Evolutionary conservation across 2,797 vertebrate species (phyloP).

Genomic region (Micromesistius poutassou): DNA sequence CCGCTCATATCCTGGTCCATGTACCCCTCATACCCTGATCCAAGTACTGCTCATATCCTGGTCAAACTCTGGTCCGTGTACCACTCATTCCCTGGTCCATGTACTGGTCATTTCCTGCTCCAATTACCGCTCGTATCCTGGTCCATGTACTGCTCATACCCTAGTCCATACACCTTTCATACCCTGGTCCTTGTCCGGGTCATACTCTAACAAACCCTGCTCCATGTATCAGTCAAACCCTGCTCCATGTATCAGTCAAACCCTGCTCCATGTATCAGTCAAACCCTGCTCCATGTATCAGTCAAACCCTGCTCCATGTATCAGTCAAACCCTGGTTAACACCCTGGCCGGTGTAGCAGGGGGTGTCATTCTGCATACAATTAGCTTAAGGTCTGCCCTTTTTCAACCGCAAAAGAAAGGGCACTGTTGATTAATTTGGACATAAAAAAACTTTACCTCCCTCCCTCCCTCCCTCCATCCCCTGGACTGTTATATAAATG

Average conservation of each 20-base stretch:
- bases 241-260: background rate
- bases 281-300: background rate
- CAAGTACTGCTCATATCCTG: too few species aligned
- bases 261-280: background rate
- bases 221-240: background rate
- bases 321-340: background rate
- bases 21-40: too few species aligned
- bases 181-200: too few species aligned
- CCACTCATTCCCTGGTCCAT: too few species aligned
- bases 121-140: too few species aligned
- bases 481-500: constrained; percentile 57
- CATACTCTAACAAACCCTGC: background rate
- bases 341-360: background rate
- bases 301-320: background rate
- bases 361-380: constrained; percentile 43
- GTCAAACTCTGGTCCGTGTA: too few species aligned
- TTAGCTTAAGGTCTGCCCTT: constrained; percentile 48
- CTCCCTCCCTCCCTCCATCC: constrained; percentile 1
- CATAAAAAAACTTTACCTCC: constrained; percentile 50
- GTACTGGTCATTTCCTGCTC: too few species aligned
- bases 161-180: too few species aligned
- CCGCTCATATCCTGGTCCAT: too few species aligned
- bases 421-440: constrained; percentile 60
- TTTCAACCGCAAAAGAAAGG: constrained; percentile 38
- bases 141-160: too few species aligned